Base-by-base conservation (phyloP, 2,888 invertebrate species). In the Coleophora flavipennella region DNA sequence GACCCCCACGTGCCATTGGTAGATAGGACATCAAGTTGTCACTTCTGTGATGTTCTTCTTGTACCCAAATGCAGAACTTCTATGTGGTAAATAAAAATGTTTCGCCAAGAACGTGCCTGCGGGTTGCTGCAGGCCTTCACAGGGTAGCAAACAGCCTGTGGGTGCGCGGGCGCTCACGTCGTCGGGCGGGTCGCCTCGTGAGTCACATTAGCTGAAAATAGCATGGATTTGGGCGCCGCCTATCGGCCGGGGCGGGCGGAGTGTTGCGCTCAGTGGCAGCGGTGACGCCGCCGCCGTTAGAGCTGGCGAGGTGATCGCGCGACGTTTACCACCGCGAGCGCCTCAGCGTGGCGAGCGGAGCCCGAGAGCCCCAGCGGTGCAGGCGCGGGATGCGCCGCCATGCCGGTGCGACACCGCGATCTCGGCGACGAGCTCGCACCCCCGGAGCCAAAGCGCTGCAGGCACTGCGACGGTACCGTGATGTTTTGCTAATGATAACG, bases 391-490 rank as follows among this genome's bases (percentile, higher is more conserved):
- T 81, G 81, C 80, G 83, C 81, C 76, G 85, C 84, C 84, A 85
- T 85, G 85, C 85, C 85, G 79, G 85, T 85, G 75, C 81, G 85
- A 77, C 83, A 85, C 67, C 85, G 85, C 80, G 81, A 81, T 72
- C 79, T 79, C 78, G 80, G 84, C 77, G 85, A 85, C 72, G 83
- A 83, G 70, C 72, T 80, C 79, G 83, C 83, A 67, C 74, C 80
- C 65, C 92, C 93, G 87, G 91, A 92, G 89, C 92, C 93, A 86
- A 93, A 93, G 87, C 92, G 93, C 91, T 93, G 93, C 92, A 92
- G 91, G 88, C 92, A 92, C 87, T 93, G 93, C 91, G 93, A 93
- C 92, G 93, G 93, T 93, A 90, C 67, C 70, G 63, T 69, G 51
- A 43, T 42, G 29, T 28, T 34, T 34, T 34, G 34, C 34, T 12